Conservation (phyloP, 2,113 vertebrate genomes). For the Alligator sinensis region DNA sequence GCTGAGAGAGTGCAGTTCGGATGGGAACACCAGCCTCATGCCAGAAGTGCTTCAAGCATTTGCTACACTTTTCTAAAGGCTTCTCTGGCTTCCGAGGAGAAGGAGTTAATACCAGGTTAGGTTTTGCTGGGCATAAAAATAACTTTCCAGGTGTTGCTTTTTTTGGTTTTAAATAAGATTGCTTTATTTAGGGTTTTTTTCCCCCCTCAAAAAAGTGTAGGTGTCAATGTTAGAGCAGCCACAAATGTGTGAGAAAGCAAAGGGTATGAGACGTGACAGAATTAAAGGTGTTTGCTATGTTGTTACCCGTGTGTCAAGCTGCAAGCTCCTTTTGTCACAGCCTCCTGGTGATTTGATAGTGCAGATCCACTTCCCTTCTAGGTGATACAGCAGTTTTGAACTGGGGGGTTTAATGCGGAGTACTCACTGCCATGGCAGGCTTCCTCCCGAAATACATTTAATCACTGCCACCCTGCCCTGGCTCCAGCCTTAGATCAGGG, state of each 20-base stretch:
- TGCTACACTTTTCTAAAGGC: slow-evolving; percentile 9
- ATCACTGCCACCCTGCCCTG: slow-evolving; percentile 21
- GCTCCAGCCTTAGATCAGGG: slow-evolving; percentile 44
- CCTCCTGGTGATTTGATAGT: slow-evolving; percentile 85
- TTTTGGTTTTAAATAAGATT: slow-evolving; percentile 50
- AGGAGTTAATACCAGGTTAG: slow-evolving; percentile 60
- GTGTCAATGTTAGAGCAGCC: slow-evolving; percentile 81
- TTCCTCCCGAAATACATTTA: slow-evolving; percentile 39
- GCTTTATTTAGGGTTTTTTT: slow-evolving; percentile 67
- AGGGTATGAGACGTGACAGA: slow-evolving; percentile 90
- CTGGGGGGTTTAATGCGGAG: slow-evolving; percentile 67
- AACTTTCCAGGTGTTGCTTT: slow-evolving; percentile 80
- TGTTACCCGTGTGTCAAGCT: slow-evolving; percentile 85
- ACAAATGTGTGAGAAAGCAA: slow-evolving; percentile 85
- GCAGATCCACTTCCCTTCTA: slow-evolving; percentile 79
- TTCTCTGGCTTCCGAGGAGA: not conserved
- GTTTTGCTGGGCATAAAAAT: slow-evolving; percentile 69
- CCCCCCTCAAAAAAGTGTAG: slow-evolving; percentile 49
- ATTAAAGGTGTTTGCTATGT: slow-evolving; percentile 90
- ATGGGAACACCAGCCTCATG: not conserved
- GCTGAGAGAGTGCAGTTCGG: slow-evolving; percentile 16
- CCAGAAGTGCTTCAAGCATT: slow-evolving; percentile 36
- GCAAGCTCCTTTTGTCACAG: slow-evolving; percentile 84
- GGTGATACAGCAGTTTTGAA: slow-evolving; percentile 82
- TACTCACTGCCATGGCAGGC: not conserved